Conservation (phyloP, 53 echinoderm and acorn worm species). For the Hippasteria phrygiana region DNA sequence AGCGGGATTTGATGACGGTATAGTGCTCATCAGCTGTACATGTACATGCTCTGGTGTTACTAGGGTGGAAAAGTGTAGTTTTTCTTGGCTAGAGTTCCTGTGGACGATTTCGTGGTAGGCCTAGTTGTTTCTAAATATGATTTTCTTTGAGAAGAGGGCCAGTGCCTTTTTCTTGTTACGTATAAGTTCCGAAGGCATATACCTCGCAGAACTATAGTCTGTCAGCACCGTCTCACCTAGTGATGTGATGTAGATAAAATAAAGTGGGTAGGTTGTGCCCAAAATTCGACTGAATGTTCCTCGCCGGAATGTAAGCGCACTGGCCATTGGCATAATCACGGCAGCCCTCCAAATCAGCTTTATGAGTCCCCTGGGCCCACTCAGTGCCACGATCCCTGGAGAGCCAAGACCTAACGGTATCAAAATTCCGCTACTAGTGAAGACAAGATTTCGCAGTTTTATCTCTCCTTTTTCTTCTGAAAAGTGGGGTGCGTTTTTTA, state of each 20-base stretch:
- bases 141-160: too few species aligned
- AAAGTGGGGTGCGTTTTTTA: background rate
- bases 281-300: background rate
- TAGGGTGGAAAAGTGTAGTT: too few species aligned
- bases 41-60: too few species aligned
- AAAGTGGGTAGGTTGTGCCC: slow-evolving; percentile 9
- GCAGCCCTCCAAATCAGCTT: slow-evolving; percentile 26
- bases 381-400: slow-evolving; percentile 6
- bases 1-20: too few species aligned
- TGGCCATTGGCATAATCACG: slow-evolving; percentile 52
- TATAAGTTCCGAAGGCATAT: too few species aligned
- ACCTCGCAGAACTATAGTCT: background rate
- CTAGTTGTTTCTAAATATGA: too few species aligned
- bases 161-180: too few species aligned
- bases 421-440: background rate
- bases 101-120: too few species aligned
- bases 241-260: background rate
- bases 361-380: slow-evolving; percentile 41
- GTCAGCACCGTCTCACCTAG: background rate
- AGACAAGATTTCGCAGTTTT: background rate
- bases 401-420: slow-evolving; percentile 39
- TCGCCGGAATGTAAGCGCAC: background rate
- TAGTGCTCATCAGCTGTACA: too few species aligned
- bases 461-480: background rate
- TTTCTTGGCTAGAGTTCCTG: too few species aligned